Evolutionary conservation across 35 echinoderm and acorn worm genomes (phyloP).

Genomic region (Diadema setosum): DNA sequence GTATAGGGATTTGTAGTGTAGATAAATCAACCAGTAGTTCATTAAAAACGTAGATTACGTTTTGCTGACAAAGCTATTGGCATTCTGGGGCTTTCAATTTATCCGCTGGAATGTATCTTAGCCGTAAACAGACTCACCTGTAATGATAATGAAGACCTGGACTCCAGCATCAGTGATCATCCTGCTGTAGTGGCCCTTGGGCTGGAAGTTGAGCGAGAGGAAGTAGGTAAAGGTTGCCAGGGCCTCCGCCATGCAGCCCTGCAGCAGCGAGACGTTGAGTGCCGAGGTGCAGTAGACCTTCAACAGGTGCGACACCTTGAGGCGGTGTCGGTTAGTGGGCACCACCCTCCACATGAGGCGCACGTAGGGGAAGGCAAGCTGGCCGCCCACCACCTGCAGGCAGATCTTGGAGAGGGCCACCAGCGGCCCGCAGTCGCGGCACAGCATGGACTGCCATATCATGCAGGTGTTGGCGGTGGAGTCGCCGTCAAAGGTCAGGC

Average conservation of each 20-base stretch:
- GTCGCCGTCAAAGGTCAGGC: constrained; percentile 85
- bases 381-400: constrained; percentile 74
- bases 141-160: constrained; percentile 49
- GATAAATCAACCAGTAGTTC: no score
- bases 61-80: no score
- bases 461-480: constrained; percentile 73
- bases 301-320: constrained; percentile 55
- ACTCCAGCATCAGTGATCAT: constrained; percentile 31
- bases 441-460: constrained; percentile 57
- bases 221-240: constrained; percentile 59
- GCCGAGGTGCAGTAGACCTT: constrained; percentile 69
- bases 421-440: neutral
- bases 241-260: constrained; percentile 50
- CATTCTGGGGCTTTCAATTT: no score
- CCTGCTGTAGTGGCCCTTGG: constrained; percentile 9
- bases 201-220: constrained; percentile 22
- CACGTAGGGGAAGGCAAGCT: constrained; percentile 78
- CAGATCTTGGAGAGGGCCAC: constrained; percentile 39
- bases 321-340: constrained; percentile 51
- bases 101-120: no score
- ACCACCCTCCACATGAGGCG: constrained; percentile 68
- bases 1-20: no score
- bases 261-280: constrained; percentile 36
- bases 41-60: no score
- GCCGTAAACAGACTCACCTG: constrained; percentile 32